A percentile compares a stretch with the other conserved stretches of the same genome.
These are phyloP conservation scores for Barypeithes pellucidus DNA, from an alignment of 2,888 invertebrate genomes.

Conservation along the genomic window DNA sequence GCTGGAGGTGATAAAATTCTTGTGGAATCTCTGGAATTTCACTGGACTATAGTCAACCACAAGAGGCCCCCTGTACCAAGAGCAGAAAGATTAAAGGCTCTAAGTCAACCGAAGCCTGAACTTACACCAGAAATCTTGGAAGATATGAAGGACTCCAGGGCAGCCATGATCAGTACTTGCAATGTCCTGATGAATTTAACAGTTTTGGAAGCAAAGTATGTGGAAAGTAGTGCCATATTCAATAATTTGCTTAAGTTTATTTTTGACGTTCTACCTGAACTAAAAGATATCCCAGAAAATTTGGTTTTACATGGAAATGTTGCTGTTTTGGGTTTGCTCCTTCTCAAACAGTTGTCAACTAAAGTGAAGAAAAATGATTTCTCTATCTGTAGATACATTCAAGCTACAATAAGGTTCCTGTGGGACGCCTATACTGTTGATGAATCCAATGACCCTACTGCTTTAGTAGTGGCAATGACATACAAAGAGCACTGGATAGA, in stretches of 20 bases:
- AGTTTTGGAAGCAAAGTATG: conserved; percentile 88
- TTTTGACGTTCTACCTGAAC: conserved; percentile 87
- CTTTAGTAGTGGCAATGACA: conserved; percentile 86
- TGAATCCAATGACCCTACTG: conserved; percentile 87
- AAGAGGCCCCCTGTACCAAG: conserved; percentile 87
- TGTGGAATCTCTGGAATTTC: conserved; percentile 85
- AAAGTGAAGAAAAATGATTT: conserved; percentile 91
- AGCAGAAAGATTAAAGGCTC: conserved; percentile 83
- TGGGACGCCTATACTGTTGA: conserved; percentile 95
- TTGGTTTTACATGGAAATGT: conserved; percentile 89
- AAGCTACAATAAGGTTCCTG: conserved; percentile 90
- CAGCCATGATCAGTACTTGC: conserved; percentile 90
- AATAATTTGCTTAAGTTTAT: conserved; percentile 88
- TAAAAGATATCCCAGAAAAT: conserved; percentile 88
- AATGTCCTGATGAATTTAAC: conserved; percentile 95
- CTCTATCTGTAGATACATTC: conserved; percentile 90
- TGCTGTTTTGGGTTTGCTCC: conserved; percentile 85
- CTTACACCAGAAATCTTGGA: conserved; percentile 82
- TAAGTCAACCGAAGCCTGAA: conserved; percentile 84
- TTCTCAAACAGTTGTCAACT: conserved; percentile 87
- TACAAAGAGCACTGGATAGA: conserved; percentile 94
- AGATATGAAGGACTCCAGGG: conserved; percentile 88
- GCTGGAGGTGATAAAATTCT: conserved; percentile 86
- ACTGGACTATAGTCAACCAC: conserved; percentile 91
- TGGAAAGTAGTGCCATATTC: conserved; percentile 85